Evolutionary conservation across 2,113 vertebrate species (phyloP), one percentile per base, ranked within the genome.

Genomic region (Chinchilla lanigera): DNA sequence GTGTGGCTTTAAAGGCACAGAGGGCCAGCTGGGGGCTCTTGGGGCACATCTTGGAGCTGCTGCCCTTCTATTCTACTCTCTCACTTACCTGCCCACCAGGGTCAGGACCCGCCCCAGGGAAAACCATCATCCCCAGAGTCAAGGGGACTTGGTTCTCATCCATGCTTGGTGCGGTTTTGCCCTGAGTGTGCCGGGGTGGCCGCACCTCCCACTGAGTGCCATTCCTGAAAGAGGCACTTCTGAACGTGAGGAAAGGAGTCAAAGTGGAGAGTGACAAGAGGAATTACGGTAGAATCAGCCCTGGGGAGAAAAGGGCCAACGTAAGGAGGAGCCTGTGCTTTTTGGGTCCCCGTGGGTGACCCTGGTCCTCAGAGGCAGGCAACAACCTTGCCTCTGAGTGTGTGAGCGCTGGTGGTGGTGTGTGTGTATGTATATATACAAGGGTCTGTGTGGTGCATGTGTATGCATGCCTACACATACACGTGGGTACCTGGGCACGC

Each of bases 181-280:
- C 54, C 11, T 5, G 19, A 85, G 60, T 17, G 60, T 17, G 10
- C 24, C 50, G 4, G 56, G 58, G 85, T 19, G 3, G 38, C 22
- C 11, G 7, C 20, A 0, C 1, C 19, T 20, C 26, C 24, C 22
- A 30, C 14, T 5, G 56, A 63, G 8, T 19, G 20, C 26, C 10
- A 73, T 63, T 71, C n/a, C 28, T 65, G 63, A 13, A 41, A 38
- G 60, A 71, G 17, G 12, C 13, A 13, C 13, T 52, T 58, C 16
- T 41, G 12, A 54, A 0, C 16, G 35, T 10, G 1, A 14, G 17
- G 33, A 30, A 11, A 47, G 24, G 30, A 26, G 19, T 28, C 19
- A 30, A 50, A n/a, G 33, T 20, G 26, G 19, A 33, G 26, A 61
- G 11, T 2, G 20, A 52, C 26, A n/a, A 47, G 20, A n/a, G 4